Conservation (phyloP, 2,888 invertebrate genomes). For the Hipparchia sbordonii region DNA sequence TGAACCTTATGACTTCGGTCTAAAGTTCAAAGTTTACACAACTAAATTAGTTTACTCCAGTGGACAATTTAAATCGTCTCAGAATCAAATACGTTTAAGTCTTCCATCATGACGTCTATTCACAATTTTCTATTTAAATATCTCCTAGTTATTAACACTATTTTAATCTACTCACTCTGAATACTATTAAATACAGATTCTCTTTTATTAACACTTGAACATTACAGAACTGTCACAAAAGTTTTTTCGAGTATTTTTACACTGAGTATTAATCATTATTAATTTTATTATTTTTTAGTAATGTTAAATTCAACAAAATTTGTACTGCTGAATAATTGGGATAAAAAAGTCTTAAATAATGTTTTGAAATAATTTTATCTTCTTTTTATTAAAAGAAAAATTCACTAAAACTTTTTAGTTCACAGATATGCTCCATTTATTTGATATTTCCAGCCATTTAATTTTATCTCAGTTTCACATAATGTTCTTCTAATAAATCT, state of each 20-base stretch:
- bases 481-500: conserved; percentile 3
- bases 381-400: background rate
- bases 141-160: background rate
- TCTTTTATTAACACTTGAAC: background rate
- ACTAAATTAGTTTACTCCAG: background rate
- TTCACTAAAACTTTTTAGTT: background rate
- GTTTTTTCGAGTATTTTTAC: background rate
- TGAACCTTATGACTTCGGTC: conserved; percentile 31
- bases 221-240: background rate
- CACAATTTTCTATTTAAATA: background rate
- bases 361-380: background rate
- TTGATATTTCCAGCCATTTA: background rate
- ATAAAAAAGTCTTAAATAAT: too few species aligned
- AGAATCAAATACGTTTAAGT: background rate
- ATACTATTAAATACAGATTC: background rate
- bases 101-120: background rate
- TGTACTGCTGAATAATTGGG: background rate
- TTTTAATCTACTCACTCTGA: background rate
- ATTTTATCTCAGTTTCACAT: background rate
- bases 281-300: background rate
- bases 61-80: too few species aligned
- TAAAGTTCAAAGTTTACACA: conserved; percentile 43
- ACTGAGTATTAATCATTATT: background rate
- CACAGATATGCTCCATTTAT: conserved; percentile 9
- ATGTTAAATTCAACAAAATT: background rate